These are phyloP conservation scores for Tinamus guttatus DNA, from an alignment of 2,113 vertebrate genomes.

Conservation along the genomic window DNA sequence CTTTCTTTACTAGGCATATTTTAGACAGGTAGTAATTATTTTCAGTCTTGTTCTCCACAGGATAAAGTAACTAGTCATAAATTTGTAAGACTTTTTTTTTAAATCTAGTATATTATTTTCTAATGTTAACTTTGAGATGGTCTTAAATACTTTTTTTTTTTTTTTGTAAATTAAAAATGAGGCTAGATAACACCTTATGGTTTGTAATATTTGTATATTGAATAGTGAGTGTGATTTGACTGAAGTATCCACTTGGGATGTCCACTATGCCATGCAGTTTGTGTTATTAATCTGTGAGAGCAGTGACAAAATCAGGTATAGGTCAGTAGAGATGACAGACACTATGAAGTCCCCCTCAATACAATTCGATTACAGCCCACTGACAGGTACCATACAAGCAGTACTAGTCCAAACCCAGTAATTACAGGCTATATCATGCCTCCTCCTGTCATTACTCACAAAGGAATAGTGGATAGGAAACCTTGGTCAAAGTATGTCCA, in stretches of 20 bases:
- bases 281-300: background rate
- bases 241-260: background rate
- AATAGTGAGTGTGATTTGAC: background rate
- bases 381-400: background rate
- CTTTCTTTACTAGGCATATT: slow-evolving; percentile 21
- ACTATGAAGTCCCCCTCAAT: background rate
- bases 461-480: background rate
- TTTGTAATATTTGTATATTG: background rate
- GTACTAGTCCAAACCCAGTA: background rate
- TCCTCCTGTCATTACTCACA: background rate
- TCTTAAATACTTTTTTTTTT: background rate
- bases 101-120: background rate
- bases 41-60: background rate
- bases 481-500: background rate
- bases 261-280: background rate
- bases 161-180: background rate
- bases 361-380: background rate
- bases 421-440: background rate
- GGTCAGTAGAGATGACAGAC: background rate
- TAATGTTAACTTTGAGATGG: slow-evolving; percentile 10
- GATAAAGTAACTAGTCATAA: background rate
- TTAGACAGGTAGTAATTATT: slow-evolving; percentile 15
- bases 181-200: background rate
- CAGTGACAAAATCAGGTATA: background rate
- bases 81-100: background rate